phyloP scores from a whole-genome alignment of 2,797 vertebrate species.

The Sebastes matsubarae region DNA sequence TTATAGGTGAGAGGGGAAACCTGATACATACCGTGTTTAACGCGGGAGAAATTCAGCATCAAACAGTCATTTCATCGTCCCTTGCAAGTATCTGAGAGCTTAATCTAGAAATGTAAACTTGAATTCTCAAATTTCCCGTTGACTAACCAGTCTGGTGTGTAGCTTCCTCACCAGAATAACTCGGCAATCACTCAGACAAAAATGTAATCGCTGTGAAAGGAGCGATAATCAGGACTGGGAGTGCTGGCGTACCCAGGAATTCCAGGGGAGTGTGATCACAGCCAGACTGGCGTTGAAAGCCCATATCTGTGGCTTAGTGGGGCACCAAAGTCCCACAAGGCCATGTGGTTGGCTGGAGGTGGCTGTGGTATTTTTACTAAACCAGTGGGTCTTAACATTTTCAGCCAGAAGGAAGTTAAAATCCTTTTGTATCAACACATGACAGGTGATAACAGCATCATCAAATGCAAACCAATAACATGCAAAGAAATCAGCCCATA shows the following conservation, averaged over 20 bases:
- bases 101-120: conserved; percentile 4
- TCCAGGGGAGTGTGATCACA: conserved; percentile 68
- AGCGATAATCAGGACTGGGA: conserved; percentile 50
- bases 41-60: not conserved
- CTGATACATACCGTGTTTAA: not conserved
- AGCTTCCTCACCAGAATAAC: conserved; percentile 27
- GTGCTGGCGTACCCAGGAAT: conserved; percentile 51
- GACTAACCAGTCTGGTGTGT: not conserved
- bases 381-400: not conserved
- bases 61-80: not conserved
- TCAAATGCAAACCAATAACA: not conserved
- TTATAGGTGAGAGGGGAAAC: not conserved
- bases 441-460: not conserved
- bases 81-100: not conserved
- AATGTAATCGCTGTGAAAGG: conserved; percentile 47
- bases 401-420: not conserved
- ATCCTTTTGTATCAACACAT: not conserved
- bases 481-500: not conserved
- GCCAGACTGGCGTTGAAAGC: conserved; percentile 62
- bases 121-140: not conserved
- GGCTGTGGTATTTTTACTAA: not conserved
- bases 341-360: not conserved
- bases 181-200: conserved; percentile 43
- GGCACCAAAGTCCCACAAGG: conserved; percentile 47
- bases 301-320: conserved; percentile 61